phyloP scores from a whole-genome alignment of 2,113 vertebrate genomes.

The Paramormyrops kingsleyae region DNA sequence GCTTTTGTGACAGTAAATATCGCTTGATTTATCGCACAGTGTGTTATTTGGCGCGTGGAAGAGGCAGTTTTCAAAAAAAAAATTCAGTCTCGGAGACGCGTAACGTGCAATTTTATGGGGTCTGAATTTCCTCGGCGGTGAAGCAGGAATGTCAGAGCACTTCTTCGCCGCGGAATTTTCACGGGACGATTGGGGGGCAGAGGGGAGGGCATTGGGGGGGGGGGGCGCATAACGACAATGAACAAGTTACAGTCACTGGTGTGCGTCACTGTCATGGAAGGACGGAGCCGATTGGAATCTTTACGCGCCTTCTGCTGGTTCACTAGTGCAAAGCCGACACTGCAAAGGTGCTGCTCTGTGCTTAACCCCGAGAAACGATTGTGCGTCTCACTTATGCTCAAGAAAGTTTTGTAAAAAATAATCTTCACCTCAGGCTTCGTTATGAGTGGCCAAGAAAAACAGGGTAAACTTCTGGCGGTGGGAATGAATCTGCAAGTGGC shows the following conservation, averaged over 20 bases:
- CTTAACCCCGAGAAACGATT: background rate
- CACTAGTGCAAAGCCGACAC: background rate
- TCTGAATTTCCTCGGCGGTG: background rate
- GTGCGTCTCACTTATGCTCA: background rate
- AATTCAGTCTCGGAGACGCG: background rate
- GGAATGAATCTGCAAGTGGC: background rate
- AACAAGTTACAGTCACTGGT: background rate
- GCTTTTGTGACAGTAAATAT: background rate
- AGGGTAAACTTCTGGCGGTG: background rate
- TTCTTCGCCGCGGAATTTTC: background rate
- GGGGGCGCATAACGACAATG: background rate
- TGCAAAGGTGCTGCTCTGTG: background rate
- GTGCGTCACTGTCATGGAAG: background rate
- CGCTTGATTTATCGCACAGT: background rate
- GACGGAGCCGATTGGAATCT: background rate
- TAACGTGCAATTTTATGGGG: background rate
- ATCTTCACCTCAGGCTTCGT: conserved; percentile 11
- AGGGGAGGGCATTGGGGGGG: background rate
- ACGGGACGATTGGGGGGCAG: background rate
- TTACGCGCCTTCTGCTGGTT: background rate
- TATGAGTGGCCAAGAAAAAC: conserved; percentile 17
- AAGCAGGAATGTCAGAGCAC: background rate
- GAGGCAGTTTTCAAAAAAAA: background rate
- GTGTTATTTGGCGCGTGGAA: background rate
- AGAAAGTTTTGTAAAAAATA: conserved; percentile 14